Conservation (phyloP, 2,888 invertebrate genomes). For the Augiades crinisus region DNA sequence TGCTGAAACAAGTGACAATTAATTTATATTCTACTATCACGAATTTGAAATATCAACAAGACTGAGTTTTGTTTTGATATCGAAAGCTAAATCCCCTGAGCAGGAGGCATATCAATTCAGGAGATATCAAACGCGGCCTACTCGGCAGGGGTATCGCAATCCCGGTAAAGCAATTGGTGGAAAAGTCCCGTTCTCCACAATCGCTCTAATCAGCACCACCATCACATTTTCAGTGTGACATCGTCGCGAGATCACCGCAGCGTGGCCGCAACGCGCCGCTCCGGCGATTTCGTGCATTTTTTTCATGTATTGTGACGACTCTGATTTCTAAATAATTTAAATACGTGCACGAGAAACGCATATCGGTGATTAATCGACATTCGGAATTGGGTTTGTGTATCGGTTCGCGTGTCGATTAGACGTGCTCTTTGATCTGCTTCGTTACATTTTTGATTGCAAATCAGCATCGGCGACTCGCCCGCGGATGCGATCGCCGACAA, state of each 20-base stretch:
- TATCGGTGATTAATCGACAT: conserved; percentile 58
- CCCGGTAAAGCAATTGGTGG: conserved; percentile 21
- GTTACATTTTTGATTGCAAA: conserved; percentile 15
- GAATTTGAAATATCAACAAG: too few species aligned
- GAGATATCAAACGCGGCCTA: too few species aligned
- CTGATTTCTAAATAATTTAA: conserved; percentile 80
- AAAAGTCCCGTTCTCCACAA: conserved; percentile 23
- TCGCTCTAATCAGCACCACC: conserved; percentile 37
- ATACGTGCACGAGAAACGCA: conserved; percentile 69
- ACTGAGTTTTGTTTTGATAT: too few species aligned
- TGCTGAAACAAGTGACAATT: too few species aligned
- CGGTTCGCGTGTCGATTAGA: conserved; percentile 48
- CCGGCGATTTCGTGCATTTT: conserved; percentile 72
- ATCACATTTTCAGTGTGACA: conserved; percentile 36
- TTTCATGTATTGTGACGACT: conserved; percentile 63
- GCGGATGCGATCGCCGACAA: conserved; percentile 2
- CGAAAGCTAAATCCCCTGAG: too few species aligned
- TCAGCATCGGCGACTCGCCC: background rate
- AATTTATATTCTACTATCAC: too few species aligned
- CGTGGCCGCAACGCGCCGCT: conserved; percentile 52
- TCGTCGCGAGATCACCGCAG: conserved; percentile 41
- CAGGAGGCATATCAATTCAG: too few species aligned
- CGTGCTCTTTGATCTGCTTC: conserved; percentile 31
- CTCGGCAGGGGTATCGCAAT: too few species aligned
- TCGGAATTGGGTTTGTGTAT: conserved; percentile 62